These are phyloP conservation scores for Zaprionus lachaisei DNA, from an alignment of 1,140 invertebrate species.

Conservation along the genomic window DNA sequence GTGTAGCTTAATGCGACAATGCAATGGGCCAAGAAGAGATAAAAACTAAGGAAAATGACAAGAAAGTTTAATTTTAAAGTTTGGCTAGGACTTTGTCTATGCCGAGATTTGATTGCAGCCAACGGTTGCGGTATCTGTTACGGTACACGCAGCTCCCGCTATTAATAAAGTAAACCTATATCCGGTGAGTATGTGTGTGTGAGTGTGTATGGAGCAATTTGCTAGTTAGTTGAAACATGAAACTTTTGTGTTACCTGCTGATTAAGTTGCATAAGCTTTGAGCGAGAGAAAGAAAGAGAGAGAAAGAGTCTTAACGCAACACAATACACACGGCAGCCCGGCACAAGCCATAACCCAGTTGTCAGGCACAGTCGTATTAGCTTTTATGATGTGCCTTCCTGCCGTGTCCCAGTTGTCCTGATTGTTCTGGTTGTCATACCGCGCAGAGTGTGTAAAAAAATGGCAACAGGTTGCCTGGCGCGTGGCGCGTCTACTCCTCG, in stretches of 20 bases:
- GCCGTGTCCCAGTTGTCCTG: background rate
- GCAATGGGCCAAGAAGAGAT: constrained; percentile 67
- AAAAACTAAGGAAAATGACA: constrained; percentile 39
- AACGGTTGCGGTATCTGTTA: constrained; percentile 32
- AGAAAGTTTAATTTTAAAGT: constrained; percentile 60
- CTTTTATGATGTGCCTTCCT: constrained; percentile 58
- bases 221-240: constrained; percentile 39
- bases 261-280: constrained; percentile 59
- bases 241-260: constrained; percentile 32
- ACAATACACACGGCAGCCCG: constrained; percentile 2
- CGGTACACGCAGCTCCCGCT: background rate
- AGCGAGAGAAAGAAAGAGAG: constrained; percentile 12
- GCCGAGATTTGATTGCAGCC: constrained; percentile 57
- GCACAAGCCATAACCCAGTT: constrained; percentile 34
- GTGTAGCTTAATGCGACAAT: constrained; percentile 59
- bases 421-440: constrained; percentile 28
- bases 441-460: constrained; percentile 59
- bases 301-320: constrained; percentile 21
- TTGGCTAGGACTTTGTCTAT: constrained; percentile 57
- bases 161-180: background rate
- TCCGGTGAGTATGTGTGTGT: background rate
- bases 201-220: constrained; percentile 20
- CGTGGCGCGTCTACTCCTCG: constrained; percentile 14
- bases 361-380: constrained; percentile 45
- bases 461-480: constrained; percentile 71